Base-by-base conservation (phyloP, 2,113 vertebrate genomes). In the Peromyscus polionotus region DNA sequence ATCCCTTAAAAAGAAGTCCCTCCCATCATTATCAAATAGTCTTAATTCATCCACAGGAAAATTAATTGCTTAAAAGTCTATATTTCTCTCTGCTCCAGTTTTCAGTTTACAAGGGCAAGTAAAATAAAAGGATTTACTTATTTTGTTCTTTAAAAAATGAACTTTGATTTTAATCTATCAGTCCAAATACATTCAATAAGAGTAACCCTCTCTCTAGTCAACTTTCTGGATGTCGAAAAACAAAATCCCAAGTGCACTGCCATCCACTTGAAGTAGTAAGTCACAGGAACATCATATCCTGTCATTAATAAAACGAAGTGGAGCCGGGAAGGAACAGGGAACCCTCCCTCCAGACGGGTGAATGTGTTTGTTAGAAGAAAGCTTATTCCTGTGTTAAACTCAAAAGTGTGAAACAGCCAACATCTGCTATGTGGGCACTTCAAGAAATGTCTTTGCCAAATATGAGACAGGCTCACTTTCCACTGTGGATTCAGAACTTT, bases 401-500 rank as follows among this genome's bases (percentile, higher is more conserved):
- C 95, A 94, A 94, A 93, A 97, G 85, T n/a, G 88, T 63, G 97
- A 98, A 96, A 80, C 22, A 51, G 90, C 95, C 84, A 97, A 76
- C 39, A 73, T 88, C 89, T 59, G 54, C 93, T 96, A 63, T 1
- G 4, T 9, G 93, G 93, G 90, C 90, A 75, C 57, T 93, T 95
- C 26, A 96, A 90, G 61, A 88, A 57, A 48, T 86, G 68, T 83
- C 67, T 97, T 92, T 97, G 96, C 97, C 97, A 98, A 88, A 96
- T 94, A 95, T 39, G 72, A 97, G 97, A 97, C 96, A 87, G 81
- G 63, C 97, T 98, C 89, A 83, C 93, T 97, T 88, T 98, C 96
- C 90, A 92, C 97, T 97, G 96, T 98, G 97, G 97, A 95, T 98
- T 91, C 77, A 72, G 92, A 98, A 93, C 92, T 96, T 95, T 93